Percentiles rank a stretch among this genome's conserved stretches.
Evolutionary conservation across 2,113 vertebrate genomes (phyloP).

Genomic region (Phrynocephalus versicolor): DNA sequence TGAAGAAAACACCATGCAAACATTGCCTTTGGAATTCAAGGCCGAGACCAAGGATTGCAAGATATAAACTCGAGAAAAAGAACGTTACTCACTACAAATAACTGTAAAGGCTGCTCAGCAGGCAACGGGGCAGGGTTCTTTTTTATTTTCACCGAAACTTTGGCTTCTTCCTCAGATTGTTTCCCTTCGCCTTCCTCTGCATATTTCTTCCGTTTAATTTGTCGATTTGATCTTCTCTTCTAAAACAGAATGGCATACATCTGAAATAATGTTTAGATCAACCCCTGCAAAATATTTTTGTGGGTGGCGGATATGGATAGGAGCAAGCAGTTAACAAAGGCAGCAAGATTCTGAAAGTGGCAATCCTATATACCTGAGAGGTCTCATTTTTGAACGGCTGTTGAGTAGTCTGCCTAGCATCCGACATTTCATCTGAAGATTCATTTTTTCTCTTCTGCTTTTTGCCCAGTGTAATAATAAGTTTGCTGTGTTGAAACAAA

Average conservation of each 20-base stretch:
- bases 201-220: conserved; percentile 97
- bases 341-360: fast-evolving
- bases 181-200: conserved; percentile 91
- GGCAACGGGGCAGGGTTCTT: conserved; percentile 79
- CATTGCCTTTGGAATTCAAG: not conserved
- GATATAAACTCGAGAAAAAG: conserved; percentile 3
- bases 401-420: conserved; percentile 83
- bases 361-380: conserved; percentile 71
- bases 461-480: conserved; percentile 96
- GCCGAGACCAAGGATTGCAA: not conserved
- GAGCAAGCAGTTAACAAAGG: not conserved
- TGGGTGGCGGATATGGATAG: not conserved
- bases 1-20: not conserved
- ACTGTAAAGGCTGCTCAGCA: conserved; percentile 86
- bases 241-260: conserved; percentile 55
- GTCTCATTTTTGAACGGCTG: conserved; percentile 84
- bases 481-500: conserved; percentile 81
- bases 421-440: conserved; percentile 92
- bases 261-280: not conserved
- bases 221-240: conserved; percentile 98
- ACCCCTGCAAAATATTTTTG: not conserved
- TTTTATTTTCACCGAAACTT: conserved; percentile 88
- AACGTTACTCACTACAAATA: conserved; percentile 89
- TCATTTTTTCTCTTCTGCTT: conserved; percentile 95
- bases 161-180: conserved; percentile 91